Conservation (phyloP, 1,140 invertebrate genomes). For the Cherax destructor region DNA sequence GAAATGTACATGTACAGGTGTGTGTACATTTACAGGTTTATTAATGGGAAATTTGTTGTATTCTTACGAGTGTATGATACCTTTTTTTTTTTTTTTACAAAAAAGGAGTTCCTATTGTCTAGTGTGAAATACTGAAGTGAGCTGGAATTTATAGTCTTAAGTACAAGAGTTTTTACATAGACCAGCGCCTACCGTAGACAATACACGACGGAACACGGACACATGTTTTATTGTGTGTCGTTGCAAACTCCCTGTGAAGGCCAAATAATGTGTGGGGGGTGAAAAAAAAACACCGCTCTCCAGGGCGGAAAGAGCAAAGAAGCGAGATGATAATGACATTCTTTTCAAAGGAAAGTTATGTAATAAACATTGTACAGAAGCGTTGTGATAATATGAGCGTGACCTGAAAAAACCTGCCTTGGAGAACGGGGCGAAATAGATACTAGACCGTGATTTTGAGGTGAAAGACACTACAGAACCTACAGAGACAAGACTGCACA, state of each 20-base stretch:
- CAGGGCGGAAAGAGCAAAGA: neutral
- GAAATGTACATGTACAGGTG: neutral
- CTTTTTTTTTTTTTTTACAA: constrained; percentile 23
- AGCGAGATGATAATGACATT: neutral
- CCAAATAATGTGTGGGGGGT: neutral
- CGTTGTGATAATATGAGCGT: neutral
- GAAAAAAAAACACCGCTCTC: too few relatives aligned
- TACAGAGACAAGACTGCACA: neutral
- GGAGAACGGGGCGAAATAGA: neutral
- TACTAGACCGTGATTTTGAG: neutral
- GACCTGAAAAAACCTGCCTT: neutral
- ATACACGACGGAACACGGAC: neutral
- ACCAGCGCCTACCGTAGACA: neutral
- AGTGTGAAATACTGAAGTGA: constrained; percentile 11
- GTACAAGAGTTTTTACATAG: neutral
- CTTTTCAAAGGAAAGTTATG: neutral
- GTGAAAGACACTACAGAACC: too few relatives aligned
- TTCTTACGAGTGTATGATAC: constrained; percentile 17
- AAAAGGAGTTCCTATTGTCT: constrained; percentile 42
- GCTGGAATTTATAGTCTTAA: constrained; percentile 4
- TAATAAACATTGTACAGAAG: neutral
- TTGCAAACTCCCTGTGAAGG: neutral
- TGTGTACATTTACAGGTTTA: constrained; percentile 23
- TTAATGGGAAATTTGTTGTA: constrained; percentile 40
- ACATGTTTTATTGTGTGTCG: neutral